Evolutionary conservation across 2,888 invertebrate genomes (phyloP).

Genomic region (Malachius bipustulatus): DNA sequence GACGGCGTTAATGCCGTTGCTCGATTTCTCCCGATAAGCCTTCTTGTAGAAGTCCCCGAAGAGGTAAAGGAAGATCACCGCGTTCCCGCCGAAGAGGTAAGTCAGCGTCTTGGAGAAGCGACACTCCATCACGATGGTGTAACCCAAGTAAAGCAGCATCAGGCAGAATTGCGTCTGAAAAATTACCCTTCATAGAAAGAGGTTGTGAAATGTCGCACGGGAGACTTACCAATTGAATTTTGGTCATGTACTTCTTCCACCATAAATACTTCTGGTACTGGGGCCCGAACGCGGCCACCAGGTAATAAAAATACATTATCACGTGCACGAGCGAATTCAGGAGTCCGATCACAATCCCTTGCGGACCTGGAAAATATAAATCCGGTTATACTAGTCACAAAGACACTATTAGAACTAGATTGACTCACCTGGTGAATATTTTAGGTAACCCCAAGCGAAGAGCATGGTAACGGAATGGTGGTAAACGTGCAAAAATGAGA

Average conservation of each 20-base stretch:
- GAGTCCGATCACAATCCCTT: slow-evolving; percentile 74
- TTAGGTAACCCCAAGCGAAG: slow-evolving; percentile 67
- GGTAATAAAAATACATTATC: slow-evolving; percentile 86
- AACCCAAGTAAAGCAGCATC: slow-evolving; percentile 58
- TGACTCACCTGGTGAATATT: slow-evolving; percentile 61
- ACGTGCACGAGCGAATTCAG: slow-evolving; percentile 85
- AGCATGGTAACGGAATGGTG: slow-evolving; percentile 75
- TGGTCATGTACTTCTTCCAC: slow-evolving; percentile 91
- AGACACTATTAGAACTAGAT: too few species aligned
- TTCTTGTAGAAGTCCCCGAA: slow-evolving; percentile 61
- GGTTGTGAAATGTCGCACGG: background rate
- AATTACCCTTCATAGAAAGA: background rate
- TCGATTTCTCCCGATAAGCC: slow-evolving; percentile 27
- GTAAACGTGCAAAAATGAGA: slow-evolving; percentile 79
- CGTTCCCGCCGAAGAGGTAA: slow-evolving; percentile 53
- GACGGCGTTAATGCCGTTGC: background rate
- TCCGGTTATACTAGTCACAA: slow-evolving; percentile 1
- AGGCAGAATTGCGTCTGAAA: slow-evolving; percentile 62
- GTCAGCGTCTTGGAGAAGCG: slow-evolving; percentile 59
- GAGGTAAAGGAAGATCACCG: slow-evolving; percentile 61
- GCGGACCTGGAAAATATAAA: slow-evolving; percentile 55
- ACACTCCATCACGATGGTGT: slow-evolving; percentile 53
- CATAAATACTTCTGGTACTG: slow-evolving; percentile 79
- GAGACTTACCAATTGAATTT: slow-evolving; percentile 61
- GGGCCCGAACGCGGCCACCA: slow-evolving; percentile 79